A percentile compares a stretch with the other conserved stretches of the same genome.
These are phyloP conservation scores for Excalfactoria chinensis DNA, from an alignment of 2,113 vertebrate genomes.

Conservation along the genomic window DNA sequence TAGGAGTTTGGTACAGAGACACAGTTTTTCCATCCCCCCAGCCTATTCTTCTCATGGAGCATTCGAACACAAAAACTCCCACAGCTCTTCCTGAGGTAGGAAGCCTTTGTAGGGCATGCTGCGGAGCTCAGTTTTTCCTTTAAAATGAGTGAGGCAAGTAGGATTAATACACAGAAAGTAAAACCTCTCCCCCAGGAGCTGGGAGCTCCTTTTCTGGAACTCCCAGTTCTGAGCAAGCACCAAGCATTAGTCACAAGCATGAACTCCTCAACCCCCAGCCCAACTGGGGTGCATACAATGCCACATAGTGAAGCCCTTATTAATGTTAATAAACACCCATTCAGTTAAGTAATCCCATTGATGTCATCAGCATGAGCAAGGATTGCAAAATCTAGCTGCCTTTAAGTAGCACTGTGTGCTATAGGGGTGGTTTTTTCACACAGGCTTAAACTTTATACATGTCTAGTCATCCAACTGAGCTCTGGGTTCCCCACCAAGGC, in stretches of 20 bases:
- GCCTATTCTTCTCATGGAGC: constrained; percentile 14
- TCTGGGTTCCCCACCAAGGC: background rate
- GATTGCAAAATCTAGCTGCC: constrained; percentile 39
- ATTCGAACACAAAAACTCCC: constrained; percentile 41
- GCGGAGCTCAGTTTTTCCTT: constrained; percentile 29
- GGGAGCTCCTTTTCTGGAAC: constrained; percentile 30
- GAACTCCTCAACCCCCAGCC: constrained; percentile 32
- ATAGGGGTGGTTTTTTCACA: fast-evolving
- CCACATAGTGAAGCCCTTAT: constrained; percentile 25
- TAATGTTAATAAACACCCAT: constrained; percentile 32
- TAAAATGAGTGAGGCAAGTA: background rate
- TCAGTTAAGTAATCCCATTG: constrained; percentile 39
- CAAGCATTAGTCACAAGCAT: constrained; percentile 34
- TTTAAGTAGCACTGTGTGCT: background rate
- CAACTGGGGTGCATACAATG: constrained; percentile 28
- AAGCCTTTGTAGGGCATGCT: background rate
- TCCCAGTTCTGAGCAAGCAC: constrained; percentile 19
- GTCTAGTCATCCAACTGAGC: background rate
- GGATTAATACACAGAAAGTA: constrained; percentile 10
- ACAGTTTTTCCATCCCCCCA: constrained; percentile 7
- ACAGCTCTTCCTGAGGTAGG: constrained; percentile 34
- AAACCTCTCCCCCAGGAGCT: background rate
- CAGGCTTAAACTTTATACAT: background rate
- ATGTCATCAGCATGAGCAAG: constrained; percentile 34
- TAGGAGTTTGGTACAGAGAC: constrained; percentile 16